Evolutionary conservation across 2,797 vertebrate genomes (phyloP), one percentile per base, ranked within the genome.

Genomic region (Aphelocoma californica): DNA sequence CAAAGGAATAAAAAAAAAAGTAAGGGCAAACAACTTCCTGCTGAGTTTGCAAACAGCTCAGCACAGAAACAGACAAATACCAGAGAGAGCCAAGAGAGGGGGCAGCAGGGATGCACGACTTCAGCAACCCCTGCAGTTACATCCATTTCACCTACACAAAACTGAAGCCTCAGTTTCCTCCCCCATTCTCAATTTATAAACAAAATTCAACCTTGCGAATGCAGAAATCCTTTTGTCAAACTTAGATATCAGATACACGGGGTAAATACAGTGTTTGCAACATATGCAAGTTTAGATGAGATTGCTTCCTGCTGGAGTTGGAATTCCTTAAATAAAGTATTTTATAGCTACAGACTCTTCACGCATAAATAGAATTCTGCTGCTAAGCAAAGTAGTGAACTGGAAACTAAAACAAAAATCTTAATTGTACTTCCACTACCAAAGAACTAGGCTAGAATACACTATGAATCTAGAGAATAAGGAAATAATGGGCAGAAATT

Each of bases 1-100:
- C 25, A 71, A 86, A 70, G 18, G 64, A 61, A 47, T 25, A 14
- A 53, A 23, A 4, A 57, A 60, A 90, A 89, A 70, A 70, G 20
- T n/a, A 64, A 60, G 58, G 31, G 56, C 80, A 91, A 95, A 88
- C 78, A 93, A 62, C 62, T 93, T 91, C 92, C 91, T 85, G 92
- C 91, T 95, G 94, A 85, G 79, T 74, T 95, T 3, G 12, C 81
- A 67, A 82, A 79, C 38, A 73, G 86, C 74, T 93, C 92, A 82
- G 81, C 61, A 87, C 40, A 81, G 79, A 85, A 36, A 44, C 51
- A 66, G 73, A 62, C n/a, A 95, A 81, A 87, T 32, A 85, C 12
- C 56, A 67, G 53, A 67, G 64, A 58, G 48, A 57, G 58, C 19
- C 47, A 40, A 23, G 65, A 66, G 74, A 91, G 18, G 18, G 42